A percentile compares a stretch with the other conserved stretches of the same genome.
Conservation (phyloP, 2,113 vertebrate species). For the Uria aalge region DNA sequence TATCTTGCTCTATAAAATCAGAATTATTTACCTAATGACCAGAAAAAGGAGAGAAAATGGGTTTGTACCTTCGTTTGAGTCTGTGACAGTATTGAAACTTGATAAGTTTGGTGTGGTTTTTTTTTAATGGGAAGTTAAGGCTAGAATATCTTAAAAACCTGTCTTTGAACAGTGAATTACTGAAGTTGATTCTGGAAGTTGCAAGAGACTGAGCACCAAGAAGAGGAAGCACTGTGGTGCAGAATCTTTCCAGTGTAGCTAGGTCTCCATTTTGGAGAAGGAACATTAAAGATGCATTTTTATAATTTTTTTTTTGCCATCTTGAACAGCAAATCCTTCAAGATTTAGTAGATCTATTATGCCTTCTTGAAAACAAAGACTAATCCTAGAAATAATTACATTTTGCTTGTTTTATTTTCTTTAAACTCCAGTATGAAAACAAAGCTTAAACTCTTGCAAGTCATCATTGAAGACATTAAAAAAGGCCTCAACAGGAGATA, state of each 20-base stretch:
- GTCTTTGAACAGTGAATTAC: background rate
- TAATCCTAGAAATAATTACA: background rate
- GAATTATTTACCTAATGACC: background rate
- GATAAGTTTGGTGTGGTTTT: background rate
- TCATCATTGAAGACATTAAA: background rate
- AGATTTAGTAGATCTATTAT: background rate
- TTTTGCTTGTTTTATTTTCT: background rate
- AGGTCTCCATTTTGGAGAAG: constrained; percentile 45
- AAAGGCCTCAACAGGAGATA: background rate
- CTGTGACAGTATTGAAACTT: background rate
- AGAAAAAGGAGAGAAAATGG: background rate
- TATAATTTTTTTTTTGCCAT: background rate
- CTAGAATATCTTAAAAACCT: background rate
- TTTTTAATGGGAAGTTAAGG: background rate
- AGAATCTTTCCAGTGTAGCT: background rate
- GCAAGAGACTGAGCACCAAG: background rate
- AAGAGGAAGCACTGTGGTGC: constrained; percentile 13
- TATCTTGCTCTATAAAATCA: background rate
- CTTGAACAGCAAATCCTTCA: background rate
- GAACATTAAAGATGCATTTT: background rate
- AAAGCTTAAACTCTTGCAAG: background rate
- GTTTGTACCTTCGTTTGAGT: background rate
- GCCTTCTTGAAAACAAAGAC: background rate
- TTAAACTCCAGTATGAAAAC: background rate
- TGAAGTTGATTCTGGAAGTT: constrained; percentile 29